Conservation (phyloP, 2,888 invertebrate species). For the Drosophila mulleri region DNA sequence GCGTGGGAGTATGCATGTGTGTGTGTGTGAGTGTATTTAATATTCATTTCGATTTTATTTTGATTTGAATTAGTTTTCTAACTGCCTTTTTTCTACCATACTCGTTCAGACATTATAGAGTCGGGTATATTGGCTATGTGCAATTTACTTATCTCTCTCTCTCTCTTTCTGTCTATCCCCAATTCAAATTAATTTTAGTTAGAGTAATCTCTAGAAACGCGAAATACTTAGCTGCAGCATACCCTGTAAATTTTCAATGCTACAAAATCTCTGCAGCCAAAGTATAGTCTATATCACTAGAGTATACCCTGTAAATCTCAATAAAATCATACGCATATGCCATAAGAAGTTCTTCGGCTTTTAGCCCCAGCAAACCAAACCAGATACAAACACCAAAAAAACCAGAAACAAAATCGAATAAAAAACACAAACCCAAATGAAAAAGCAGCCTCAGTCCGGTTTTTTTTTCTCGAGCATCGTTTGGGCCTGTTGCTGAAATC, state of each 20-base stretch:
- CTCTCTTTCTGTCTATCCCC: no score
- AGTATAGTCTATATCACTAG: neutral
- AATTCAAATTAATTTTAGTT: no score
- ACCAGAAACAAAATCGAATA: slow-evolving; percentile 5
- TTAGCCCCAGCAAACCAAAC: neutral
- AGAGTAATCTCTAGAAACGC: no score
- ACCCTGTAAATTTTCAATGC: no score
- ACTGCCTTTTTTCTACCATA: neutral
- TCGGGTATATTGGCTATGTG: neutral
- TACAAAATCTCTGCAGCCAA: no score
- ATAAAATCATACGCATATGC: neutral
- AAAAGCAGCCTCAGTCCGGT: slow-evolving; percentile 8
- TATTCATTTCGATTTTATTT: slow-evolving; percentile 55
- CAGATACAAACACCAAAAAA: neutral
- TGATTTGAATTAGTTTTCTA: neutral
- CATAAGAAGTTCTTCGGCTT: neutral
- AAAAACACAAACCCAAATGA: neutral
- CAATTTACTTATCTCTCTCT: neutral
- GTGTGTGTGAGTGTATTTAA: slow-evolving; percentile 26
- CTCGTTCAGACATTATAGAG: neutral
- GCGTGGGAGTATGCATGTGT: slow-evolving; percentile 15
- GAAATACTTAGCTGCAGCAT: no score
- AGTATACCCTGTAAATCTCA: neutral
- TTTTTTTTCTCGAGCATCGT: slow-evolving; percentile 35
- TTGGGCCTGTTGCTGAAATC: slow-evolving; percentile 46